phyloP scores from a whole-genome alignment of 2,888 invertebrate species.

The Lydus trimaculatus region DNA sequence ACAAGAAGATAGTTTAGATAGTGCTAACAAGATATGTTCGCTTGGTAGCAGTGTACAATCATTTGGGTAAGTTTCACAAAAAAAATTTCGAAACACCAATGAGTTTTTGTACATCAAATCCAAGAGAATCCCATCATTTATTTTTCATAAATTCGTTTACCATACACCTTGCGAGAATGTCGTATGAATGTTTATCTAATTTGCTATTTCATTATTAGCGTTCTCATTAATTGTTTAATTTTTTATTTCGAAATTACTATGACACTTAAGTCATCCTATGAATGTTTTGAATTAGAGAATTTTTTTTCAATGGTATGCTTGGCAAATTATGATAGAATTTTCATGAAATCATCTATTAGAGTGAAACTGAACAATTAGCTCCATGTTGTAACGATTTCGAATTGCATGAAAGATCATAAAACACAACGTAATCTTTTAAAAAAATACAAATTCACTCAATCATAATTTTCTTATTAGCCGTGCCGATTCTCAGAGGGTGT shows the following conservation, averaged over 20 bases:
- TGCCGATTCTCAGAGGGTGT: slow-evolving; percentile 75
- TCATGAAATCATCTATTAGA: not conserved
- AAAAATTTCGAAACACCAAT: not conserved
- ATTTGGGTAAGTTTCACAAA: slow-evolving; percentile 70
- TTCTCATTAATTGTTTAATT: not conserved
- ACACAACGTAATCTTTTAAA: not conserved
- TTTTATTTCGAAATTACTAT: not conserved
- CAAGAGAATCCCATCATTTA: not conserved
- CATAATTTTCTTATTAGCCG: slow-evolving; percentile 66
- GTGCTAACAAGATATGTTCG: slow-evolving; percentile 78
- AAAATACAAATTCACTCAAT: slow-evolving; percentile 24
- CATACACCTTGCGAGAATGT: slow-evolving; percentile 26
- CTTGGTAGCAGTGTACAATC: slow-evolving; percentile 75
- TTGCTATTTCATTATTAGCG: not conserved
- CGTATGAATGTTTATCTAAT: slow-evolving; percentile 18
- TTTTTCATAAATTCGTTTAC: slow-evolving; percentile 7
- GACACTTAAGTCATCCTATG: slow-evolving; percentile 25
- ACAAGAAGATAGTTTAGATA: slow-evolving; percentile 82
- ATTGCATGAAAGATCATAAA: not conserved
- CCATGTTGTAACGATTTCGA: not conserved
- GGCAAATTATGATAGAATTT: not conserved
- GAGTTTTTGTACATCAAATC: slow-evolving; percentile 18
- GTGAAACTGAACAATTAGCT: not conserved
- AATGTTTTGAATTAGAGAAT: slow-evolving; percentile 21
- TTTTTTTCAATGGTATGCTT: slow-evolving; percentile 25